phyloP scores from a whole-genome alignment of 2,888 invertebrate species.

The Panopea generosa region DNA sequence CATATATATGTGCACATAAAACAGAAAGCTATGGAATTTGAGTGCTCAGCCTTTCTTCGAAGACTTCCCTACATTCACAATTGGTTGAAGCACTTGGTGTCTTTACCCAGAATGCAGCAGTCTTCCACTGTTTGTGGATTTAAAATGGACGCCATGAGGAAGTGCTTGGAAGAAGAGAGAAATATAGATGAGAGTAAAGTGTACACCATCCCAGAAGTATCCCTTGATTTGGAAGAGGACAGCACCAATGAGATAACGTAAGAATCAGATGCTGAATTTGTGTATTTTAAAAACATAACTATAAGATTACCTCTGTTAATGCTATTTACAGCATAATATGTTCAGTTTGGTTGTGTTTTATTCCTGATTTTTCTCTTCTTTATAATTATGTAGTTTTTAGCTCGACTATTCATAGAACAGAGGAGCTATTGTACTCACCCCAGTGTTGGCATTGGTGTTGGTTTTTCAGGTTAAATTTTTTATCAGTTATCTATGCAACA shows the following conservation, averaged over 20 bases:
- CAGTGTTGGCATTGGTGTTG: too few relatives aligned
- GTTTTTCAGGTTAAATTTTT: too few relatives aligned
- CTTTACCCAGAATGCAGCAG: conserved; percentile 65
- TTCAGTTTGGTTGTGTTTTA: too few relatives aligned
- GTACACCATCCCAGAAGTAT: conserved; percentile 51
- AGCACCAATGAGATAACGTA: conserved; percentile 66
- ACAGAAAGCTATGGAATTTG: conserved; percentile 83
- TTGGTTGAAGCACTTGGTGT: conserved; percentile 67
- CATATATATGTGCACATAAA: too few relatives aligned
- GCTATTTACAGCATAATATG: too few relatives aligned
- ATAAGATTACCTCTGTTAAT: too few relatives aligned
- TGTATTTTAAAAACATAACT: too few relatives aligned
- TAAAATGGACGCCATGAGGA: conserved; percentile 30
- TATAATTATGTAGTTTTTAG: too few relatives aligned
- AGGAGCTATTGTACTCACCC: too few relatives aligned
- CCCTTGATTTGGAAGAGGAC: conserved; percentile 60
- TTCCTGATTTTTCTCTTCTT: too few relatives aligned
- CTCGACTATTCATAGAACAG: too few relatives aligned
- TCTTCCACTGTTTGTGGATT: conserved; percentile 62
- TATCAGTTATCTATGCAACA: too few relatives aligned
- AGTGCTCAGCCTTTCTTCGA: conserved; percentile 23
- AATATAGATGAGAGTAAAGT: neutral
- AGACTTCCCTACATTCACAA: conserved; percentile 58
- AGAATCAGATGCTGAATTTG: neutral
- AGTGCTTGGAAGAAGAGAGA: conserved; percentile 16